These are phyloP conservation scores for Phortica okadai DNA, from an alignment of 2,888 invertebrate species.

Conservation along the genomic window DNA sequence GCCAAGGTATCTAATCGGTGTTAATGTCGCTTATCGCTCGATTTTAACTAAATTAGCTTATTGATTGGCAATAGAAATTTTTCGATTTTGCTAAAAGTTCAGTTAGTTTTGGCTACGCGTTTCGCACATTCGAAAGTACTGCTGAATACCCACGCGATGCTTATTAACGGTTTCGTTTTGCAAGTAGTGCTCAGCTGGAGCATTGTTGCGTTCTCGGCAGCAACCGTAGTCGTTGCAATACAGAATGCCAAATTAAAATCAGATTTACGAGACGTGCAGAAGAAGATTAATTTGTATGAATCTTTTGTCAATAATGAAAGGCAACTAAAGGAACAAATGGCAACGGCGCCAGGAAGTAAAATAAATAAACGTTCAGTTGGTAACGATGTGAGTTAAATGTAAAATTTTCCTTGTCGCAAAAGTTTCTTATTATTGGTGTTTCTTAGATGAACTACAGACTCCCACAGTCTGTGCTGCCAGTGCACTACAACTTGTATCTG, in stretches of 20 bases:
- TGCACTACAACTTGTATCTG: slow-evolving; percentile 82
- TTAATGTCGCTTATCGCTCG: not conserved
- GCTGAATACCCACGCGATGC: slow-evolving; percentile 50
- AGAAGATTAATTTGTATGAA: slow-evolving; percentile 52
- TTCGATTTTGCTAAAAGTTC: not conserved
- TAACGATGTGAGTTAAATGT: slow-evolving; percentile 41
- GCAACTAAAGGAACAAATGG: not conserved
- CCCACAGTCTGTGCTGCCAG: slow-evolving; percentile 80
- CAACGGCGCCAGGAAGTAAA: not conserved
- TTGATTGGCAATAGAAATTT: not conserved
- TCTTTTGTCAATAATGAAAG: slow-evolving; percentile 3
- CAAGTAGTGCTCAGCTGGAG: slow-evolving; percentile 54
- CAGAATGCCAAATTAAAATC: slow-evolving; percentile 50
- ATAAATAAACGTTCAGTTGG: slow-evolving; percentile 25
- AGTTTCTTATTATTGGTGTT: not conserved
- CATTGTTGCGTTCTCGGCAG: slow-evolving; percentile 51
- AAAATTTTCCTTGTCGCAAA: not conserved
- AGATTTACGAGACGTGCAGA: slow-evolving; percentile 49
- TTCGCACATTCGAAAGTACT: not conserved
- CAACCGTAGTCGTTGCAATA: slow-evolving; percentile 55
- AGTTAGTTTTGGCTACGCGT: not conserved
- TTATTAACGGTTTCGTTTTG: slow-evolving; percentile 38
- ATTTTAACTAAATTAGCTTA: not conserved
- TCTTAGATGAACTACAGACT: slow-evolving; percentile 76
- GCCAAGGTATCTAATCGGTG: not conserved